Conservation (phyloP, 2,113 vertebrate species). For the Beaufortia kweichowensis region DNA sequence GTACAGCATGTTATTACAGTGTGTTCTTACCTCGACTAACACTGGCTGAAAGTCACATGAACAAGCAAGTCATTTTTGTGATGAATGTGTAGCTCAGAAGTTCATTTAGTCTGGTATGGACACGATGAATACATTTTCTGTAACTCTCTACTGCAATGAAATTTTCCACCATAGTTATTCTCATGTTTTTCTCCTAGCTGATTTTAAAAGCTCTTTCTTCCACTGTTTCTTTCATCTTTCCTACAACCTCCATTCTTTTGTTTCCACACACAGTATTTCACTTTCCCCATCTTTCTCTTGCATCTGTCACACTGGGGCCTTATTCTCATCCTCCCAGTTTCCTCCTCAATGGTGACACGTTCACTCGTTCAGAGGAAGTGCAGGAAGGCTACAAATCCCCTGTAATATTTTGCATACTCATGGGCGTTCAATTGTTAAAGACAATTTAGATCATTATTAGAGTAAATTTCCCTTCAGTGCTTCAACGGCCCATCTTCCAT, state of each 20-base stretch:
- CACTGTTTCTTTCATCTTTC: not conserved
- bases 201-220: not conserved
- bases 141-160: no score
- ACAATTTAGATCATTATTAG: not conserved
- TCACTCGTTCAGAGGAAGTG: conserved; percentile 60
- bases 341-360: conserved; percentile 57
- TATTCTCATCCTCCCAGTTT: conserved; percentile 34
- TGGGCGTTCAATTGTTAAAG: no score
- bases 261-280: conserved; percentile 23
- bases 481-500: no score
- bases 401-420: conserved; percentile 45
- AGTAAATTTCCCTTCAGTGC: not conserved
- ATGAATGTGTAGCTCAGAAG: conserved; percentile 52
- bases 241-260: conserved; percentile 5
- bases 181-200: not conserved
- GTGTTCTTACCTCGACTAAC: conserved; percentile 47
- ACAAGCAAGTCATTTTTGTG: conserved; percentile 52
- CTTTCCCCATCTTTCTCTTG: conserved; percentile 46
- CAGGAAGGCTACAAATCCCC: conserved; percentile 53
- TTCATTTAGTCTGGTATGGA: not conserved
- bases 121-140: not conserved
- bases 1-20: conserved; percentile 39
- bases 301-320: conserved; percentile 44
- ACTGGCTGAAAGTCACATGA: conserved; percentile 48
- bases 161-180: not conserved